phyloP scores from a whole-genome alignment of 2,113 vertebrate species.

The Platichthys flesus region DNA sequence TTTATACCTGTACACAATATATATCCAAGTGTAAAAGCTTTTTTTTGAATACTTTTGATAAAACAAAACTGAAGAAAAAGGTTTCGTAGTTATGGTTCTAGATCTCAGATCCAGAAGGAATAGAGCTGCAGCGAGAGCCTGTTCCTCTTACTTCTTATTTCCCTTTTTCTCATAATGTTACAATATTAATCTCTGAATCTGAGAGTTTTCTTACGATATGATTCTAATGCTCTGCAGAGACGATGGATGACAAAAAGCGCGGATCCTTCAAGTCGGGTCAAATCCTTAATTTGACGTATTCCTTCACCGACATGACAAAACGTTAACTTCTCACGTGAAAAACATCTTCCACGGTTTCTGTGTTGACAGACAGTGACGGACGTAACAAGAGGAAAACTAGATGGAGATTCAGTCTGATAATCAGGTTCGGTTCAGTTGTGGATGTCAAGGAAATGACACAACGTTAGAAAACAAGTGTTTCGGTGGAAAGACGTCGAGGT shows the following conservation, averaged over 20 bases:
- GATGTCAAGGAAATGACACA: too few relatives aligned
- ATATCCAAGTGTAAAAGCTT: constrained; percentile 7
- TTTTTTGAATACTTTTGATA: neutral
- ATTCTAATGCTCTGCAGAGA: too few relatives aligned
- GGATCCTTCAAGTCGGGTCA: neutral
- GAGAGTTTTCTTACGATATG: too few relatives aligned
- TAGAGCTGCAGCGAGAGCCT: too few relatives aligned
- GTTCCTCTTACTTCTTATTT: too few relatives aligned
- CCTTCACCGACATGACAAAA: neutral
- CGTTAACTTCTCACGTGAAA: too few relatives aligned
- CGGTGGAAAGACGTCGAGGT: neutral
- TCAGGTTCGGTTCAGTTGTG: neutral
- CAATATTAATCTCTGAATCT: too few relatives aligned
- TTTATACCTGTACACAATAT: neutral
- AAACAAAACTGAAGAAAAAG: neutral
- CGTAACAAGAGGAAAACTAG: neutral
- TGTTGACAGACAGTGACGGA: neutral
- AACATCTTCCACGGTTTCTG: too few relatives aligned
- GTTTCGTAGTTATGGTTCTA: too few relatives aligned
- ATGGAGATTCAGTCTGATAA: neutral
- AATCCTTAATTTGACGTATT: neutral
- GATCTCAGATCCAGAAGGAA: too few relatives aligned
- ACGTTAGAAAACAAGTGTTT: neutral
- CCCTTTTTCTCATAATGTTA: too few relatives aligned
- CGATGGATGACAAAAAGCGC: neutral